These are phyloP conservation scores for Montipora sp. DNA, from an alignment of 64 coral and sea anemone genomes.

Conservation along the genomic window DNA sequence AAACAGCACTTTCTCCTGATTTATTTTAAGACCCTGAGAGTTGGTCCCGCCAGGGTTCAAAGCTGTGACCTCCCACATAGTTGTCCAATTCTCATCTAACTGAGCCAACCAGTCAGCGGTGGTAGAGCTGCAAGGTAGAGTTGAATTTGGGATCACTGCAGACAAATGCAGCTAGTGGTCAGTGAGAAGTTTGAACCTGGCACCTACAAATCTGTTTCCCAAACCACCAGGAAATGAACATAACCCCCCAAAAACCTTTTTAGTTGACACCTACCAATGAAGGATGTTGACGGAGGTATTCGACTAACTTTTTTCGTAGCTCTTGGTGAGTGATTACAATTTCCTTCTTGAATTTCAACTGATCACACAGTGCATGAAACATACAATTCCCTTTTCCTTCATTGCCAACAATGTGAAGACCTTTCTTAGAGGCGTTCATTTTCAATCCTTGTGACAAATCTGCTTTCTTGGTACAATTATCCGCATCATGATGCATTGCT, in stretches of 20 bases:
- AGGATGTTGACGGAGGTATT: background rate
- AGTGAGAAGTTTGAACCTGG: too few species aligned
- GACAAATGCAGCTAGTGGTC: too few species aligned
- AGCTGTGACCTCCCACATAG: too few species aligned
- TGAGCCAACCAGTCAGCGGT: too few species aligned
- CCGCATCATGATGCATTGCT: background rate
- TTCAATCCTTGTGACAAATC: background rate
- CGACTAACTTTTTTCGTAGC: background rate
- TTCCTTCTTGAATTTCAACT: background rate
- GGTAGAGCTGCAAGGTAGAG: too few species aligned
- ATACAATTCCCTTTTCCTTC: conserved; percentile 17
- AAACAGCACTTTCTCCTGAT: too few species aligned
- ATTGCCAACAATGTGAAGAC: background rate
- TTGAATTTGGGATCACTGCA: too few species aligned
- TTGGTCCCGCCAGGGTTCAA: too few species aligned
- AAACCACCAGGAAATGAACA: too few species aligned
- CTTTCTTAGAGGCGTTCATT: background rate
- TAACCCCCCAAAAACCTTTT: background rate
- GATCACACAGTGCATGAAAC: conserved; percentile 8
- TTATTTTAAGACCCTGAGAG: too few species aligned
- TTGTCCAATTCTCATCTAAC: too few species aligned
- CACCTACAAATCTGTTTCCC: too few species aligned
- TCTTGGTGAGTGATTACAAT: background rate
- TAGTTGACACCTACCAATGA: background rate
- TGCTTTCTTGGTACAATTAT: background rate